Conservation (phyloP, 2,797 vertebrate genomes). For the Sarcoramphus papa region DNA sequence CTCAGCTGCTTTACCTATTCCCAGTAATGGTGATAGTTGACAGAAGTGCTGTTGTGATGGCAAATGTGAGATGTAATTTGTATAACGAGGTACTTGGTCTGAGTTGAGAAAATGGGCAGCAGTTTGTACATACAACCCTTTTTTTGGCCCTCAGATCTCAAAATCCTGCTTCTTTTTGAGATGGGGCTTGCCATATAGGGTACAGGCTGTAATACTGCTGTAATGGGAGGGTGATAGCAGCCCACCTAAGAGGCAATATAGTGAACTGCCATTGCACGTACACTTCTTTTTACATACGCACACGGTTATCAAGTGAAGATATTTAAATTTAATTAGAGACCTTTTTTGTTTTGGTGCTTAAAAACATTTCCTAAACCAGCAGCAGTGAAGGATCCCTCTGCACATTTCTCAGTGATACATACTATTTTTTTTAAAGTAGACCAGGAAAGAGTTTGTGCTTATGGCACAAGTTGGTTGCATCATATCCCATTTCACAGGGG, state of each 20-base stretch:
- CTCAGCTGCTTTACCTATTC: neutral
- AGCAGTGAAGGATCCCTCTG: neutral
- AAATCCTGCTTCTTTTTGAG: neutral
- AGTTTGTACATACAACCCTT: neutral
- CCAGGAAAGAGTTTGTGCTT: neutral
- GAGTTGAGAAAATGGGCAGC: neutral
- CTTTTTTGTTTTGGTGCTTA: neutral
- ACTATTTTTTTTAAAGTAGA: neutral
- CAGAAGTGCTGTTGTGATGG: neutral
- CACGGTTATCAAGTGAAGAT: neutral
- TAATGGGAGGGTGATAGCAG: neutral
- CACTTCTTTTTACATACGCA: neutral
- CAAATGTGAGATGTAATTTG: fast-evolving
- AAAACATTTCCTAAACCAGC: neutral
- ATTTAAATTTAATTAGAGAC: neutral
- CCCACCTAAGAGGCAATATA: neutral
- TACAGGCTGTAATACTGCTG: neutral
- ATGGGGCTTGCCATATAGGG: neutral
- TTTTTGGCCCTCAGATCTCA: neutral
- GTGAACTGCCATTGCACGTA: neutral
- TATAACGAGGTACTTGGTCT: neutral
- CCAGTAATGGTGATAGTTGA: neutral
- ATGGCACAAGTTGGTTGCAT: neutral
- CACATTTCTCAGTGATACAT: neutral
- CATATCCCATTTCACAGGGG: neutral